Evolutionary conservation across 2,797 vertebrate species (phyloP).

Genomic region (Neostethus bicornis): DNA sequence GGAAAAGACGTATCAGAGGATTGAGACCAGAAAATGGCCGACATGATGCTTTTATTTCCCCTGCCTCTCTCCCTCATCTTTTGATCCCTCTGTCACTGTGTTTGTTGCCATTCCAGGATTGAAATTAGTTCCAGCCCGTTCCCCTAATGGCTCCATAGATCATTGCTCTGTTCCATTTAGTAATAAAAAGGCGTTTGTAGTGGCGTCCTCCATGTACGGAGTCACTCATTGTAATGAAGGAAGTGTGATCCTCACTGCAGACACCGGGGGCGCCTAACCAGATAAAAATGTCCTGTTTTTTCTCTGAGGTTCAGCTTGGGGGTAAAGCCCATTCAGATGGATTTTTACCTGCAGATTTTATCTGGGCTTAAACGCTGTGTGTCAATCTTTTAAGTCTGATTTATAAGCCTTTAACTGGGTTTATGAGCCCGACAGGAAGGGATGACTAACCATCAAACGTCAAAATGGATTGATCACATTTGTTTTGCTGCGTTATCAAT

Average conservation of each 20-base stretch:
- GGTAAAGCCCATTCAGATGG: too few species aligned
- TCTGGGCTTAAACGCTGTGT: too few species aligned
- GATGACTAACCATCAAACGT: too few species aligned
- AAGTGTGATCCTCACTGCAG: slow-evolving; percentile 70
- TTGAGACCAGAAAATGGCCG: slow-evolving; percentile 61
- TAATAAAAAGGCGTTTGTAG: slow-evolving; percentile 81
- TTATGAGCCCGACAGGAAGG: too few species aligned
- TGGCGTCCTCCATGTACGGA: slow-evolving; percentile 65
- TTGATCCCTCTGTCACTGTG: slow-evolving; percentile 44
- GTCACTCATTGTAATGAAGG: slow-evolving; percentile 79
- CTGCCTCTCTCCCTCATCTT: slow-evolving; percentile 38
- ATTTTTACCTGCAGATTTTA: too few species aligned
- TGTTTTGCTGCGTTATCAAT: too few species aligned
- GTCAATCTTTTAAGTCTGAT: too few species aligned
- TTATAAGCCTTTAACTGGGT: too few species aligned
- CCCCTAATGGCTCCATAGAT: slow-evolving; percentile 83
- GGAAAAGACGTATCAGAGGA: slow-evolving; percentile 29
- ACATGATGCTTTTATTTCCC: slow-evolving; percentile 46
- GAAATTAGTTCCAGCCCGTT: slow-evolving; percentile 78
- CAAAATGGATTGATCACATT: too few species aligned
- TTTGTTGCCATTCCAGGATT: slow-evolving; percentile 65
- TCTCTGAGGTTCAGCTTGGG: slow-evolving; percentile 45
- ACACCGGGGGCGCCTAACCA: slow-evolving; percentile 10
- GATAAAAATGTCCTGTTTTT: too few species aligned
- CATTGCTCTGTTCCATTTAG: slow-evolving; percentile 80